phyloP scores from a whole-genome alignment of 2,888 invertebrate species.

The Allygus modestus region DNA sequence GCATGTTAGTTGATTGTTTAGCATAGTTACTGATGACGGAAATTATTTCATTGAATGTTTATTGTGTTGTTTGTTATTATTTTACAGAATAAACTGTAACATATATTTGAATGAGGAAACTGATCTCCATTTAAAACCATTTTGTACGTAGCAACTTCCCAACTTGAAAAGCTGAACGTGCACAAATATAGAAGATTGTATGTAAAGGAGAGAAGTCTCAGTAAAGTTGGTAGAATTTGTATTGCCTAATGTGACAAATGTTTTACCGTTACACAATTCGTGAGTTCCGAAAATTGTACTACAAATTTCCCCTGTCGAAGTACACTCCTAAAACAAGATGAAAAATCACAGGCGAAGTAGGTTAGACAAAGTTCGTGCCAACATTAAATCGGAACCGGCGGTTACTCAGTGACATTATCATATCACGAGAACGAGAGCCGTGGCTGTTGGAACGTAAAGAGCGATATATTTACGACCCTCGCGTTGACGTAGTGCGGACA shows the following conservation, averaged over 20 bases:
- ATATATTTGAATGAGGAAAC: too few species aligned
- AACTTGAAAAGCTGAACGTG: too few species aligned
- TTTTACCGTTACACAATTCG: too few species aligned
- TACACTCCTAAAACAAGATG: not conserved
- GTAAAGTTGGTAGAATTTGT: too few species aligned
- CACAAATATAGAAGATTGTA: too few species aligned
- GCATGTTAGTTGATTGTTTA: too few species aligned
- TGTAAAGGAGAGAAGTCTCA: too few species aligned
- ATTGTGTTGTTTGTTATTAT: not conserved
- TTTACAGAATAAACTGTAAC: too few species aligned
- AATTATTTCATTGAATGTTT: too few species aligned
- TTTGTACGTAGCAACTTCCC: too few species aligned
- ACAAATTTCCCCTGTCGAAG: not conserved
- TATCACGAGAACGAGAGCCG: not conserved
- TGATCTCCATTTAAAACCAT: too few species aligned
- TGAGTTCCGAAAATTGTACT: not conserved
- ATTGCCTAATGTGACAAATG: too few species aligned
- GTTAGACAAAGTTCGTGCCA: not conserved
- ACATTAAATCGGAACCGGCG: not conserved
- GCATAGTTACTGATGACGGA: not conserved
- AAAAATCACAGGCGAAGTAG: not conserved
- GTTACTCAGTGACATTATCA: conserved; percentile 21
- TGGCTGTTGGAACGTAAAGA: not conserved
- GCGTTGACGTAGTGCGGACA: conserved; percentile 9
- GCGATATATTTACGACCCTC: conserved; percentile 5